Evolutionary conservation across 1,140 invertebrate genomes (phyloP), one percentile per base, ranked within the genome.

Genomic region (Euschistus heros): DNA sequence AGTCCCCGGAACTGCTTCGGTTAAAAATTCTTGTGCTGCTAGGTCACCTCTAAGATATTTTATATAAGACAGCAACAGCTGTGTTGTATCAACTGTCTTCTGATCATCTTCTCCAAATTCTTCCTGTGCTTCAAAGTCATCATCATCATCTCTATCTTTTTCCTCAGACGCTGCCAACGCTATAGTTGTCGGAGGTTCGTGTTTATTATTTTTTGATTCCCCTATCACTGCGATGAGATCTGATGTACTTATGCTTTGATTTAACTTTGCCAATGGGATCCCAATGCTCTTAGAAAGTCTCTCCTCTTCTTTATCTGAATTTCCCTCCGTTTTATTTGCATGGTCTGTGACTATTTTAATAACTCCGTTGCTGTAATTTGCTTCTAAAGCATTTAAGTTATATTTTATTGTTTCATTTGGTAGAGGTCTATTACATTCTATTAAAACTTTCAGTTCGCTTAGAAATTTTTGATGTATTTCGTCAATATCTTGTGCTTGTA

Each of bases 261-360:
- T 26, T 18, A 15, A 17, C 20, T 50, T 22, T 50, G n/a, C 17
- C n/a, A 50, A 22, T 5, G 47, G 47, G 47, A 50, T 22, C n/a
- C 20, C 47, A 8, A 50, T 20, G 5, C n/a, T 20, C 14, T 50
- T 18, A 13, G 20, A 18, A 18, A 18, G 20, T 50, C 47, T 50
- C n/a, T 50, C 47, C 1, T 50, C 20, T 50, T 18, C 47, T 20
- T 50, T 50, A 50, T 50, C 47, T 20, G 46, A 4, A 4, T 4
- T 47, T 47, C 18, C 15, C 3, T 50, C 47, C n/a, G 47, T 20
- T 18, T 20, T 50, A 50, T 50, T 50, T 20, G 17, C 33, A 42
- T 46, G 26, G 46, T 62, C 60, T 13, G 65, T 52, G n/a, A 52
- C 57, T 57, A 67, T 67, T 62, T 67, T 67, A 22, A 67, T 33